Conservation (phyloP, 2,888 invertebrate genomes). For the Fragum fragum region DNA sequence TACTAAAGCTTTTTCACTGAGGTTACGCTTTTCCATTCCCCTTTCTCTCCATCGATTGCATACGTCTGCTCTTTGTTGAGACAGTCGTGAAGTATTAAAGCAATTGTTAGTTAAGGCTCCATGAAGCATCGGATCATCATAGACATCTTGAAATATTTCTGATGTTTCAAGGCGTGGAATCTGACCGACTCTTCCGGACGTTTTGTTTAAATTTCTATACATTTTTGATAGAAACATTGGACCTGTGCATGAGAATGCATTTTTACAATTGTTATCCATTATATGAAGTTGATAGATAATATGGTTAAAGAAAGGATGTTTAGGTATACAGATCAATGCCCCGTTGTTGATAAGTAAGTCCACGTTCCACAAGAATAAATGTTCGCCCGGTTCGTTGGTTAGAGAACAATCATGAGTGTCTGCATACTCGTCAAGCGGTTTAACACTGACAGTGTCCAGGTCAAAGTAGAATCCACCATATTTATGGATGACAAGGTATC, state of each 20-base stretch:
- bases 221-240: neutral
- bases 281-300: neutral
- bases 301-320: neutral
- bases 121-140: neutral
- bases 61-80: neutral
- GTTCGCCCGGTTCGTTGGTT: neutral
- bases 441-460: neutral
- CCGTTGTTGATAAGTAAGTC: neutral
- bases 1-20: too few species aligned
- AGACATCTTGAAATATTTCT: too few species aligned
- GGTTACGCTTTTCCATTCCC: too few species aligned
- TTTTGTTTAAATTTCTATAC: neutral
- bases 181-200: neutral
- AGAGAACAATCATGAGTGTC: neutral
- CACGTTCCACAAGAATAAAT: conserved; percentile 1
- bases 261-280: neutral
- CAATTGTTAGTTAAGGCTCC: neutral
- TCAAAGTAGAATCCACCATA: neutral
- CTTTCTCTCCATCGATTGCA: neutral
- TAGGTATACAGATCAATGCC: neutral
- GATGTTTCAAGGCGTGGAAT: neutral
- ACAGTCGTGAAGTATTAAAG: neutral
- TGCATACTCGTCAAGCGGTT: neutral
- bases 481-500: neutral
- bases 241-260: neutral